Evolutionary conservation across 2,113 vertebrate species (phyloP).

Genomic region (Istiophorus platypterus): DNA sequence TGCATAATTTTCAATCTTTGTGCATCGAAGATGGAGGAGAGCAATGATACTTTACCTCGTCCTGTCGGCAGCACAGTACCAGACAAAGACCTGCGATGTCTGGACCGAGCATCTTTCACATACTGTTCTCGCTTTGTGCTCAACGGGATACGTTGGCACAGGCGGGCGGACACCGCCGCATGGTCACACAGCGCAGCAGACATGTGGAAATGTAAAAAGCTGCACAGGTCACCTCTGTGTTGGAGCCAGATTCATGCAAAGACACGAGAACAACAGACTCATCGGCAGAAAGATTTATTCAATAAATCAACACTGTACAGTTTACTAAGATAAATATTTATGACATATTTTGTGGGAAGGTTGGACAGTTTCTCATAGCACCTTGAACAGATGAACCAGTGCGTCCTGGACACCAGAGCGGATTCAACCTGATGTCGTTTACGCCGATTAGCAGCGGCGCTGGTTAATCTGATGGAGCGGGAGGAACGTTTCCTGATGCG

Average conservation of each 20-base stretch:
- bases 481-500: not conserved
- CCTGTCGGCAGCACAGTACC: too few relatives aligned
- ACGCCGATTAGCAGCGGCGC: not conserved
- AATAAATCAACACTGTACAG: slow-evolving; percentile 34
- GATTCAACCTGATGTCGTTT: not conserved
- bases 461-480: not conserved
- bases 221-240: not conserved
- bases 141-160: not conserved
- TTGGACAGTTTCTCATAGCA: slow-evolving; percentile 10
- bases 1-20: too few relatives aligned
- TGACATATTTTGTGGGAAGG: slow-evolving; percentile 6
- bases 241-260: not conserved
- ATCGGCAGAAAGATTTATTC: slow-evolving; percentile 30
- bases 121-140: slow-evolving; percentile 11
- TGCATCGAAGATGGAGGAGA: too few relatives aligned
- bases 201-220: too few relatives aligned
- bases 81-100: not conserved
- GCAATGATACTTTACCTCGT: too few relatives aligned
- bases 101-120: not conserved
- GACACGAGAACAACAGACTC: not conserved
- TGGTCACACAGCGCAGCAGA: not conserved
- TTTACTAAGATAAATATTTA: slow-evolving; percentile 3
- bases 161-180: not conserved
- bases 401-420: not conserved
- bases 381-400: slow-evolving; percentile 4